These are phyloP conservation scores for Brachionichthys hirsutus DNA, from an alignment of 2,113 vertebrate species.

Conservation along the genomic window DNA sequence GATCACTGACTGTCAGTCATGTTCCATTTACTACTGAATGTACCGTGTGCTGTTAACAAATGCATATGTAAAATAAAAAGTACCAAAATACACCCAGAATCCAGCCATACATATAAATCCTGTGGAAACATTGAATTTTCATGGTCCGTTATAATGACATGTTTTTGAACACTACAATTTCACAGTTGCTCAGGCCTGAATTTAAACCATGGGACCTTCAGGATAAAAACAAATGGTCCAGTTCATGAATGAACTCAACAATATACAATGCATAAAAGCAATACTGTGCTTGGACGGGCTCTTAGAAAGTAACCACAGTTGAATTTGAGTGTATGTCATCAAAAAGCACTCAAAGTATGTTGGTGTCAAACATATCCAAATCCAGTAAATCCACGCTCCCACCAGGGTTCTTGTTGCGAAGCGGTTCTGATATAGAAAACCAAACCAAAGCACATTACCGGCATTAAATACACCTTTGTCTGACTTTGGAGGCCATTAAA, in stretches of 20 bases:
- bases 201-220: constrained; percentile 12
- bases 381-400: constrained; percentile 36
- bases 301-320: constrained; percentile 48
- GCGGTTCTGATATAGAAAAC: constrained; percentile 23
- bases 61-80: not conserved
- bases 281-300: constrained; percentile 33
- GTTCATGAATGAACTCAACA: not conserved
- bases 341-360: constrained; percentile 28
- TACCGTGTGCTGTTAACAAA: constrained; percentile 1
- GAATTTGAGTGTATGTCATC: constrained; percentile 8
- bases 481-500: constrained; percentile 11
- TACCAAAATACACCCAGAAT: not conserved
- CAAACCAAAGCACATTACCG: constrained; percentile 27
- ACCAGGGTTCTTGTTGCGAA: constrained; percentile 24
- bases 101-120: constrained; percentile 11
- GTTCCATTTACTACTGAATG: constrained; percentile 8
- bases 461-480: constrained; percentile 30
- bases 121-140: constrained; percentile 2
- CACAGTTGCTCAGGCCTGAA: constrained; percentile 39
- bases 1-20: constrained; percentile 28
- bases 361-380: constrained; percentile 25
- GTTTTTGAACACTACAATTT: constrained; percentile 41
- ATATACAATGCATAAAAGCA: constrained; percentile 2
- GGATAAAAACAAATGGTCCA: constrained; percentile 28
- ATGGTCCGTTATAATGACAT: constrained; percentile 19